Evolutionary conservation across 2,797 vertebrate species (phyloP).

Genomic region (Cirrhinus molitorella): DNA sequence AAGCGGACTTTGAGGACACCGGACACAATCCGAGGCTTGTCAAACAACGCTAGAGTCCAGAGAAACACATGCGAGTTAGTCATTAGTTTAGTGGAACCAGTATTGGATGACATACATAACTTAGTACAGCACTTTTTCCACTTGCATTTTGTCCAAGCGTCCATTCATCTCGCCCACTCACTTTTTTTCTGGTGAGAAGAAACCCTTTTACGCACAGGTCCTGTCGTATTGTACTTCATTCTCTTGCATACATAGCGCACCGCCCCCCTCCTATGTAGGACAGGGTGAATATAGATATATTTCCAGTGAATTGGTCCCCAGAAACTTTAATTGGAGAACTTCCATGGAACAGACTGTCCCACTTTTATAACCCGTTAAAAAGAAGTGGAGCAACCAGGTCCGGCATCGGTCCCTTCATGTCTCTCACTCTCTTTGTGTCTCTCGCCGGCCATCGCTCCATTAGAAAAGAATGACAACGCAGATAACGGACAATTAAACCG

Average conservation of each 20-base stretch:
- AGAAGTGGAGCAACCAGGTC: slow-evolving; percentile 84
- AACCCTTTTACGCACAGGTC: slow-evolving; percentile 17
- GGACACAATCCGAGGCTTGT: neutral
- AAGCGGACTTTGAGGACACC: neutral
- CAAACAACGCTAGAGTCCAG: neutral
- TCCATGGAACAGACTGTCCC: slow-evolving; percentile 89
- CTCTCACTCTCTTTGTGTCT: slow-evolving; percentile 45
- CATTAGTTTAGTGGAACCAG: neutral
- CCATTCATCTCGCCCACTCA: neutral
- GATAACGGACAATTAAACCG: slow-evolving; percentile 10
- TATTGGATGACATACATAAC: neutral
- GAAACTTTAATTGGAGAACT: slow-evolving; percentile 86
- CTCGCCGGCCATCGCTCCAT: slow-evolving; percentile 31
- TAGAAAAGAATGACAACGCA: slow-evolving; percentile 49
- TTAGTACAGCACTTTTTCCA: neutral
- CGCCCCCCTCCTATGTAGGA: slow-evolving; percentile 79
- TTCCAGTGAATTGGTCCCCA: slow-evolving; percentile 85
- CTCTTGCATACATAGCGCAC: slow-evolving; percentile 51
- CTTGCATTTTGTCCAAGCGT: neutral
- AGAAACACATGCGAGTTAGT: neutral
- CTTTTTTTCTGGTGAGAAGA: neutral
- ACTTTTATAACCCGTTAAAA: slow-evolving; percentile 80
- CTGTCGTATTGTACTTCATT: slow-evolving; percentile 56
- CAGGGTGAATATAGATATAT: slow-evolving; percentile 84
- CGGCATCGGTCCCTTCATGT: slow-evolving; percentile 70